Base-by-base conservation (phyloP, 2,113 vertebrate genomes). In the Paedocypris sp. region DNA sequence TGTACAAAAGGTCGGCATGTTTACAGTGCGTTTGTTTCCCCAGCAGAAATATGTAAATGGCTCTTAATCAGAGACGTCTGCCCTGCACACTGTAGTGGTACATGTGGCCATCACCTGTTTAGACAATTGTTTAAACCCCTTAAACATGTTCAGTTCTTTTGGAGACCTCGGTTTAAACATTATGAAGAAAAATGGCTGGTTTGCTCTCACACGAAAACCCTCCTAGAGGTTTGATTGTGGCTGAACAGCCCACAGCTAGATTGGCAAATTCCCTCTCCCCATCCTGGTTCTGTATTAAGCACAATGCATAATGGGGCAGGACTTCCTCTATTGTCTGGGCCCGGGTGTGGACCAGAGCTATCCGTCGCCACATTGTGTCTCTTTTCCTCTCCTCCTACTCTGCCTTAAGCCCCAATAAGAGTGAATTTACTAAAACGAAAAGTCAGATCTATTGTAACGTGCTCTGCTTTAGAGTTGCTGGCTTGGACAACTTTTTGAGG, bases 251-350 rank as follows among this genome's bases (percentile, higher is more conserved):
- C 19, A 52, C 41, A 54, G 20, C 23, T 33, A 60, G 51, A 45
- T 47, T 35, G 56, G 50, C 53, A 50, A 25, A 60, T 20, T 52
- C 46, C 39, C 60, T 20, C 8, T 53, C 32, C 45, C 29, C 41
- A 20, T 47, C 58, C 38, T 28, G 16, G 46, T 38, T 65, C 36
- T 20, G 20, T 49, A 28, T 28, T 61, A 38, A 65, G 61, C 45
- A 70, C 68, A 65, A 65, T 70, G 8, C 57, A 61, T 42, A 60
- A 61, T 43, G 43, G 35, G 51, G 33, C 56, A 26, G 49, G 35
- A 45, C 62, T 60, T 70, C 68, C 68, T 48, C 56, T 53, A 70
- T 64, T 64, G 66, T 59, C 38, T 49, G 38, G 12, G 8, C 4
- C 11, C 35, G 67, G 67, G 67, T 69, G 67, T 42, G 49, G 67